Conservation (phyloP, 2,888 invertebrate species). For the Limenitis camilla region DNA sequence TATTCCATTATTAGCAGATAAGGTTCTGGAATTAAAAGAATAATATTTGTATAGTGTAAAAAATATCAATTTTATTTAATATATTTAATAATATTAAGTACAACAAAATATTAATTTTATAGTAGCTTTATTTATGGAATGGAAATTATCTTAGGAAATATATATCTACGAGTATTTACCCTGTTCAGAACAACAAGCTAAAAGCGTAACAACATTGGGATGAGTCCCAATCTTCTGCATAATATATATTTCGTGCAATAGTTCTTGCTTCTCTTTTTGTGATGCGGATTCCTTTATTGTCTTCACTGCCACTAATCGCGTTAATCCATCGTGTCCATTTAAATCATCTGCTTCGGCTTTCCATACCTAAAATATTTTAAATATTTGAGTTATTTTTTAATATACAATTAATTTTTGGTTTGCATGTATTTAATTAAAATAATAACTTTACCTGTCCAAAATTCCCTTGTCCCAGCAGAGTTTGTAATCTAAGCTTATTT, state of each 20-base stretch:
- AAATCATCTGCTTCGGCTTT: slow-evolving; percentile 89
- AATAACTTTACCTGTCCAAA: slow-evolving; percentile 80
- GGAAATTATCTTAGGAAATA: background rate
- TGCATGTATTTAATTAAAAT: background rate
- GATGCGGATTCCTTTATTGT: slow-evolving; percentile 86
- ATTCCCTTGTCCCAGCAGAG: slow-evolving; percentile 87
- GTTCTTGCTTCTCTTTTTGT: slow-evolving; percentile 84
- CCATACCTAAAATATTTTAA: slow-evolving; percentile 76
- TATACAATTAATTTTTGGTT: background rate
- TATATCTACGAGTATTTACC: slow-evolving; percentile 71
- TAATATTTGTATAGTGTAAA: no score
- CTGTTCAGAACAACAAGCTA: slow-evolving; percentile 88
- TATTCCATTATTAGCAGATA: slow-evolving; percentile 89
- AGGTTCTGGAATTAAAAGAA: slow-evolving; percentile 76
- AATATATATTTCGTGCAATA: slow-evolving; percentile 81
- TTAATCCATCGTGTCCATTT: slow-evolving; percentile 83
- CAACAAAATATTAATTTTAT: no score
- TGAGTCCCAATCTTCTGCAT: slow-evolving; percentile 89
- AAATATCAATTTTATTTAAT: no score
- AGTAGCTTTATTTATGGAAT: no score
- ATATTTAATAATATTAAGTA: no score
- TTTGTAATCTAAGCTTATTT: slow-evolving; percentile 83
- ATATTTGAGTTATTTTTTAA: background rate
- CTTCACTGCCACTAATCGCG: slow-evolving; percentile 88
- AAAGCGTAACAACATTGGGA: slow-evolving; percentile 85